Evolutionary conservation across 2,888 invertebrate genomes (phyloP).

Genomic region (Cylindroiulus punctatus): DNA sequence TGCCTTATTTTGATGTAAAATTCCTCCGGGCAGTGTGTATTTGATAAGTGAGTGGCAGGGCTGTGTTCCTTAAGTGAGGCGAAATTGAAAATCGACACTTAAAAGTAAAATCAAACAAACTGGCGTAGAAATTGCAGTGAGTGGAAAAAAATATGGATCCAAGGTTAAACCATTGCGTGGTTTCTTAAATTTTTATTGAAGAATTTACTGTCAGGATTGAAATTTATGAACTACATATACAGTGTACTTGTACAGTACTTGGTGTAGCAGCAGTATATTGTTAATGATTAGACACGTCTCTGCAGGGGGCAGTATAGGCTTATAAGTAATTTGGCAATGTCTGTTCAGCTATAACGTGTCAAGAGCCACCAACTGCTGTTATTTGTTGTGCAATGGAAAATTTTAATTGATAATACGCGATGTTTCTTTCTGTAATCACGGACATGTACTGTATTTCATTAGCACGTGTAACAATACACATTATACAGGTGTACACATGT

Average conservation of each 20-base stretch:
- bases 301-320: too few species aligned
- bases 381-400: not conserved
- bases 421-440: not conserved
- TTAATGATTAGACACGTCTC: too few species aligned
- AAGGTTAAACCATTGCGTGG: not conserved
- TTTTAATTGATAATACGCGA: not conserved
- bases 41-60: conserved; percentile 24
- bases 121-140: too few species aligned
- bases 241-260: too few species aligned
- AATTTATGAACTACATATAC: too few species aligned
- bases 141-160: not conserved
- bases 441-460: not conserved
- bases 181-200: not conserved
- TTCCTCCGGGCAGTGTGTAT: not conserved
- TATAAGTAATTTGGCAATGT: not conserved
- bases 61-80: not conserved
- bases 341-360: not conserved
- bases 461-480: not conserved
- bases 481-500: not conserved
- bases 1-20: conserved; percentile 15
- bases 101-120: not conserved
- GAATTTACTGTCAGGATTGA: too few species aligned
- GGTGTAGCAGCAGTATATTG: too few species aligned
- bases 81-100: conserved; percentile 30
- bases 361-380: not conserved